These are phyloP conservation scores for Pteromalus puparum DNA, from an alignment of 1,140 invertebrate species.

Conservation along the genomic window DNA sequence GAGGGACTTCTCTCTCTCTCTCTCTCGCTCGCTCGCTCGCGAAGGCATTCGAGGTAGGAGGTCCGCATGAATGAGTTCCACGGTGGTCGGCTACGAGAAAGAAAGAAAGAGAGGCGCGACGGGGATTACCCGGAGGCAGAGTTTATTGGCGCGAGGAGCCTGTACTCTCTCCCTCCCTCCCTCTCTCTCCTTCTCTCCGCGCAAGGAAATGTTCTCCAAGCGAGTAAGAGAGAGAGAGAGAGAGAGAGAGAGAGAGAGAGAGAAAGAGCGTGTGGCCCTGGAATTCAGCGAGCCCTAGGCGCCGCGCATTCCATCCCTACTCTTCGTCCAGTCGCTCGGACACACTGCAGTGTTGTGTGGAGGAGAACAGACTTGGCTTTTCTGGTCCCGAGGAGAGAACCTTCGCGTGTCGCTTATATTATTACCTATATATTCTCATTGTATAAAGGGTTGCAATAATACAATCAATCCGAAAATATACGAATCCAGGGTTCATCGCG, in stretches of 20 bases:
- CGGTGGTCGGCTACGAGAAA: constrained; percentile 65
- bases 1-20: neutral
- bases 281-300: constrained; percentile 78
- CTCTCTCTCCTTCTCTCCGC: neutral
- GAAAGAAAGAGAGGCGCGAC: constrained; percentile 58
- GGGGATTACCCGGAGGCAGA: constrained; percentile 74
- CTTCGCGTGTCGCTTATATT: neutral
- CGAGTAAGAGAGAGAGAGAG: constrained; percentile 69
- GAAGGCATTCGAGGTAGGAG: constrained; percentile 68
- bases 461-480: neutral
- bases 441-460: too few relatives aligned
- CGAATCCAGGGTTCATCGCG: constrained; percentile 15
- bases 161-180: neutral
- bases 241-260: too few relatives aligned
- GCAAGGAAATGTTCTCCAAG: neutral
- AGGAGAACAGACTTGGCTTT: neutral
- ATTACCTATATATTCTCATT: neutral
- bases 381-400: constrained; percentile 4
- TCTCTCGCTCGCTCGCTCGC: neutral
- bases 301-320: constrained; percentile 78
- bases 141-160: constrained; percentile 66
- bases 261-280: constrained; percentile 75
- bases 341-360: neutral
- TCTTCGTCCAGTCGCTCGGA: constrained; percentile 24
- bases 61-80: constrained; percentile 75